These are phyloP conservation scores for Lacerta agilis DNA, from an alignment of 2,797 vertebrate species.

Conservation along the genomic window DNA sequence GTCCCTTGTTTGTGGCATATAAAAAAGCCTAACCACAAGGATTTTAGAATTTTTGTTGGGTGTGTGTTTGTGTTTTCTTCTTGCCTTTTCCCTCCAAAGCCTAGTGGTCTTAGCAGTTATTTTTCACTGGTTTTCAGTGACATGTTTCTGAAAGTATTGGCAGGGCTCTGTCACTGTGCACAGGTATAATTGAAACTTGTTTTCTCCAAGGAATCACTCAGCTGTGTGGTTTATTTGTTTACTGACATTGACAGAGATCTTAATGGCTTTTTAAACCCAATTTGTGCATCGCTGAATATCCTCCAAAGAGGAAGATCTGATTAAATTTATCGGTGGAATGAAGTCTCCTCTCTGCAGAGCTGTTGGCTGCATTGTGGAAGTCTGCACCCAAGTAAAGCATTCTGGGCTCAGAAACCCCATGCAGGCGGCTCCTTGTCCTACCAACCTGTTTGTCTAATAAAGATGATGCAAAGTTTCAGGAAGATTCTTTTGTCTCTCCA, in stretches of 20 bases:
- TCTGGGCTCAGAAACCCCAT: constrained; percentile 1
- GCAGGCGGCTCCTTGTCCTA: not conserved
- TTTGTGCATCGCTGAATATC: constrained; percentile 73
- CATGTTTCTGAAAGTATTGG: constrained; percentile 73
- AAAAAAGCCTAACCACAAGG: constrained; percentile 40
- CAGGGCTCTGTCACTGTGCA: constrained; percentile 69
- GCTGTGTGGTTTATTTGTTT: constrained; percentile 76
- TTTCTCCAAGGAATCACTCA: constrained; percentile 71
- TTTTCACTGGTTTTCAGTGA: constrained; percentile 67
- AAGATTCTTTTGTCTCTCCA: constrained; percentile 29
- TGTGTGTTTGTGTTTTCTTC: not conserved
- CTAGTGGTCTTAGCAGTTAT: constrained; percentile 55
- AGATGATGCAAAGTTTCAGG: not conserved
- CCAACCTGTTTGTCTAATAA: not conserved
- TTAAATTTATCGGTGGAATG: constrained; percentile 68
- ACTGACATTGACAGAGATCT: constrained; percentile 75
- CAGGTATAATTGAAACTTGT: constrained; percentile 74
- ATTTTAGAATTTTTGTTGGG: not conserved
- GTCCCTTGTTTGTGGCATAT: not conserved
- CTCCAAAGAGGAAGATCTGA: constrained; percentile 71
- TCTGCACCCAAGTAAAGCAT: constrained; percentile 41
- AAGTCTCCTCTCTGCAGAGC: constrained; percentile 40
- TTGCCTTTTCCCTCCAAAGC: constrained; percentile 34
- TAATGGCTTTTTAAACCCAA: constrained; percentile 76
- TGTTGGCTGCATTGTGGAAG: constrained; percentile 42